Conservation (phyloP, 2,888 invertebrate genomes). For the Spisula solida region DNA sequence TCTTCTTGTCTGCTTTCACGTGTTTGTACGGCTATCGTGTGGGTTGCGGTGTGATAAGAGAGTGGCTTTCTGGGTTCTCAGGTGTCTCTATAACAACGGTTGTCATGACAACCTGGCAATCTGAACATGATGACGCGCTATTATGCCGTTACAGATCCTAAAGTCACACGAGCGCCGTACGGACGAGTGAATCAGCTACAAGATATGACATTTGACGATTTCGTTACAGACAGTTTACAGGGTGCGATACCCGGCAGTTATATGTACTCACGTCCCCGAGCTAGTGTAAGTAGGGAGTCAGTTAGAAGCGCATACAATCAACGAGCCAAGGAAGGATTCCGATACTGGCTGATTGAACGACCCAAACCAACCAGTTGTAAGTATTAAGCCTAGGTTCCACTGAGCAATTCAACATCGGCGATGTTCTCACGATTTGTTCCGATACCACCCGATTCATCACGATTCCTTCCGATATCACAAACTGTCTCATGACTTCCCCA, state of each 20-base stretch:
- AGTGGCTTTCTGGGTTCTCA: conserved; percentile 17
- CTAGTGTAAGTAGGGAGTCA: conserved; percentile 62
- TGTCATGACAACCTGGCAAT: conserved; percentile 25
- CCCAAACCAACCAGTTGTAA: conserved; percentile 85
- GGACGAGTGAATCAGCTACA: conserved; percentile 50
- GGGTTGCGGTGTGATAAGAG: conserved; percentile 31
- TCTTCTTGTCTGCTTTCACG: conserved; percentile 6
- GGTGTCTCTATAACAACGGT: background rate
- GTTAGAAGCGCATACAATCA: conserved; percentile 79
- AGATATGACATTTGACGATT: conserved; percentile 75
- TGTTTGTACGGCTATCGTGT: conserved; percentile 58
- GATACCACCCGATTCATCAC: too few relatives aligned
- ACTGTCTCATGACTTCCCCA: too few relatives aligned
- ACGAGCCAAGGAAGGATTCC: conserved; percentile 83
- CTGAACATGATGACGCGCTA: background rate
- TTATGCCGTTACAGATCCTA: conserved; percentile 64
- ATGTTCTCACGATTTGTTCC: too few relatives aligned
- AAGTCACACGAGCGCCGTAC: conserved; percentile 59
- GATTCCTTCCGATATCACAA: too few relatives aligned
- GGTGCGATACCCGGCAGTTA: conserved; percentile 74
- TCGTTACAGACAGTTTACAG: conserved; percentile 74
- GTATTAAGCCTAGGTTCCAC: too few relatives aligned
- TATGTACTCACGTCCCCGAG: conserved; percentile 72
- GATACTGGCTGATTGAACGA: conserved; percentile 85
- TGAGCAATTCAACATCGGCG: too few relatives aligned